A percentile compares a stretch with the other conserved stretches of the same genome.
Conservation (phyloP, 2,113 vertebrate genomes). For the Paedocypris sp. region DNA sequence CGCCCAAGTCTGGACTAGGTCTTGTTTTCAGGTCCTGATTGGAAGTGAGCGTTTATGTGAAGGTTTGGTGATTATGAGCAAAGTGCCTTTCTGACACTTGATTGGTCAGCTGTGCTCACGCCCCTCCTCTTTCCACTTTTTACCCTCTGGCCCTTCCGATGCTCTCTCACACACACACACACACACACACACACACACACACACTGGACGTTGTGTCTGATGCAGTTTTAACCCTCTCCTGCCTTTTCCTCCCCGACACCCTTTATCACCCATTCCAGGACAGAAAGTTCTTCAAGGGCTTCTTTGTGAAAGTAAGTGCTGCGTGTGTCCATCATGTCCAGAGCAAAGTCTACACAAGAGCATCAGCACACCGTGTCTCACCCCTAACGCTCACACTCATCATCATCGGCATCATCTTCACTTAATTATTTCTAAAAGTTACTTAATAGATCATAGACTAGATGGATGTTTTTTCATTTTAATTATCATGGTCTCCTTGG, state of each 20-base stretch:
- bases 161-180: constrained; percentile 32
- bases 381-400: too few species aligned
- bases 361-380: background rate
- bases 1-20: too few species aligned
- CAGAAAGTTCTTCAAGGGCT: constrained; percentile 99
- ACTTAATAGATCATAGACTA: too few species aligned
- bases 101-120: too few species aligned
- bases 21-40: too few species aligned
- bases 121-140: background rate
- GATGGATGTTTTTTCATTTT: too few species aligned
- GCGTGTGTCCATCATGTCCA: constrained; percentile 43
- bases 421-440: too few species aligned
- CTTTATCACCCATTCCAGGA: constrained; percentile 79
- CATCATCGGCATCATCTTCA: too few species aligned
- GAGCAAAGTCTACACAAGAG: background rate
- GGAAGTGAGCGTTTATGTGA: too few species aligned
- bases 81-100: too few species aligned
- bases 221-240: constrained; percentile 86
- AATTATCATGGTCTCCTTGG: too few species aligned
- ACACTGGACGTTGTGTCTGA: constrained; percentile 64
- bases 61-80: too few species aligned
- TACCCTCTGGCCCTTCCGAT: background rate
- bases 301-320: constrained; percentile 99
- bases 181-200: constrained; percentile 42
- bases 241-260: constrained; percentile 78